Evolutionary conservation across 2,797 vertebrate genomes (phyloP).

Genomic region (Psittacula derbiana): DNA sequence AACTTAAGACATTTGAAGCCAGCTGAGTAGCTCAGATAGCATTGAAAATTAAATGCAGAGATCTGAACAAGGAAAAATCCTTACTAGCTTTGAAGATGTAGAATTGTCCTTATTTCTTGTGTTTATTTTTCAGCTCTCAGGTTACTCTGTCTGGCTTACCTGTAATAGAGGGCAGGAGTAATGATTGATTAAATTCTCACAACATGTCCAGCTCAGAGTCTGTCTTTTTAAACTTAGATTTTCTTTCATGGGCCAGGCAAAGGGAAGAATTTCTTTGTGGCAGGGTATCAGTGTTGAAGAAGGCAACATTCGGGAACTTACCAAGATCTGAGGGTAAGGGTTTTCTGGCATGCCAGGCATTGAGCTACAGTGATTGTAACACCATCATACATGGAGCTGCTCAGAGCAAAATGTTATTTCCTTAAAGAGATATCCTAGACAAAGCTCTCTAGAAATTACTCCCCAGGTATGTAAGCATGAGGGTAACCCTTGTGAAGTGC

Average conservation of each 20-base stretch:
- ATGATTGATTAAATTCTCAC: not conserved
- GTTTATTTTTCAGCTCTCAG: not conserved
- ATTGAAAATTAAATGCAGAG: not conserved
- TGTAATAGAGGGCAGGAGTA: not conserved
- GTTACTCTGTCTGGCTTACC: not conserved
- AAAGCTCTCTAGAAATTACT: not conserved
- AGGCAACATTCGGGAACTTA: not conserved
- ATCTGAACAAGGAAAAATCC: not conserved
- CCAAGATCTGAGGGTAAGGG: not conserved
- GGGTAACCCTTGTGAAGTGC: not conserved
- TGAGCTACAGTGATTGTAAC: not conserved
- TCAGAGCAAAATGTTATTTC: not conserved
- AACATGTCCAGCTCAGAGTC: accelerated
- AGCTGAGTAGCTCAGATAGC: not conserved
- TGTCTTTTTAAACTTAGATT: not conserved
- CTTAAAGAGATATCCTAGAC: not conserved
- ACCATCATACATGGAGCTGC: not conserved
- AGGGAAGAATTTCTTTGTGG: not conserved
- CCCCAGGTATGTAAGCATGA: not conserved
- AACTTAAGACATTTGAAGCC: not conserved
- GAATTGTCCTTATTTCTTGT: not conserved
- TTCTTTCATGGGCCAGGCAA: not conserved
- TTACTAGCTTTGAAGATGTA: not conserved
- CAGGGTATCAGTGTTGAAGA: not conserved
- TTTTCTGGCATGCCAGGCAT: not conserved